Conservation (phyloP, 2,113 vertebrate species). For the Rhinopomastus cyanomelas region DNA sequence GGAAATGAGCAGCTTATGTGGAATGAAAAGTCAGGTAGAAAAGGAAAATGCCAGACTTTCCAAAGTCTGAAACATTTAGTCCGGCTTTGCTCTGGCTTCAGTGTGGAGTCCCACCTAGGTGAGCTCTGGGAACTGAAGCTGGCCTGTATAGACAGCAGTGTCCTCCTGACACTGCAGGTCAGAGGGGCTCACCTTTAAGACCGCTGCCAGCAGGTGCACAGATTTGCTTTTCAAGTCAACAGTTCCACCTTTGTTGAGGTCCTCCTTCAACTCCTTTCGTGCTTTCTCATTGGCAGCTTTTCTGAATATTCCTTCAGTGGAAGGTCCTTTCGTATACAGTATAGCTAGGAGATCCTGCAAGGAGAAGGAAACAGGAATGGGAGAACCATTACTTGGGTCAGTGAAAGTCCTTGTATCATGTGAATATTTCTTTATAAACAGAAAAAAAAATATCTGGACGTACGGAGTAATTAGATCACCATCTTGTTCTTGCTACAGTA, state of each 20-base stretch:
- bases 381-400: not conserved
- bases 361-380: not conserved
- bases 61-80: not conserved
- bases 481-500: not conserved
- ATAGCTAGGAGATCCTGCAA: conserved; percentile 84
- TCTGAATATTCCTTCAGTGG: conserved; percentile 92
- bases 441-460: not conserved
- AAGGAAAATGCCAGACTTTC: not conserved
- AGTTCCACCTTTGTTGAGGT: conserved; percentile 79
- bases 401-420: not conserved
- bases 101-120: not conserved
- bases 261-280: conserved; percentile 85
- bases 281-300: conserved; percentile 86
- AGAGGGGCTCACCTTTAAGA: conserved; percentile 84
- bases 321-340: conserved; percentile 84
- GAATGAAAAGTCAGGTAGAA: not conserved
- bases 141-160: not conserved
- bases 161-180: not conserved
- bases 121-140: not conserved
- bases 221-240: conserved; percentile 81
- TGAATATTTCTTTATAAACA: not conserved
- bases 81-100: not conserved
- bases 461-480: not conserved
- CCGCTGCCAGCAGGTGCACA: conserved; percentile 84
- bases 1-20: not conserved